phyloP scores from a whole-genome alignment of 2,888 invertebrate species.

The Patella ulyssiponensis region DNA sequence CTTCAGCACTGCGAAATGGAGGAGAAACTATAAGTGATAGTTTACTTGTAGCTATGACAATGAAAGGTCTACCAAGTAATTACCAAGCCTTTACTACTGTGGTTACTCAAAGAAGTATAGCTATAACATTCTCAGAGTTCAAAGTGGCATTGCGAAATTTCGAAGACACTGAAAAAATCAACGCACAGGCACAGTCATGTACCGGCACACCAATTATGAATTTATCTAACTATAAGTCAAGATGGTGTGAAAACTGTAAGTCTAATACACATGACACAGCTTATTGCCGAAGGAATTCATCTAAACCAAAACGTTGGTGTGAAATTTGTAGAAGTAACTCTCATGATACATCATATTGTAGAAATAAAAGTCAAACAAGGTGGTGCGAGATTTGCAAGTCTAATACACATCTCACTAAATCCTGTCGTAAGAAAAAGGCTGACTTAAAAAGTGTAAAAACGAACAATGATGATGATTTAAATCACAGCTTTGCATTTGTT shows the following conservation, averaged over 20 bases:
- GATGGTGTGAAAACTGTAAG: not conserved
- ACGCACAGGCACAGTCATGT: too few species aligned
- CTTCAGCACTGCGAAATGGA: too few species aligned
- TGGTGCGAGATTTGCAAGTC: constrained; percentile 17
- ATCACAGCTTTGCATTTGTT: not conserved
- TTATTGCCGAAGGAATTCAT: not conserved
- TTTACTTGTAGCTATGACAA: too few species aligned
- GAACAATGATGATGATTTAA: not conserved
- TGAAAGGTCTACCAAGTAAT: too few species aligned
- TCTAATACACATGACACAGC: not conserved
- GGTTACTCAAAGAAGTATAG: constrained; percentile 28
- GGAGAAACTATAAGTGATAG: too few species aligned
- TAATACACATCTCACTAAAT: constrained; percentile 13
- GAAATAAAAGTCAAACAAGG: too few species aligned
- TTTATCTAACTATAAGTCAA: not conserved
- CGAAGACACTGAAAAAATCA: constrained; percentile 33
- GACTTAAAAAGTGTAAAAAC: not conserved
- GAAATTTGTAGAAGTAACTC: too few species aligned
- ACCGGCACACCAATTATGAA: not conserved
- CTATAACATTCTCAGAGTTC: constrained; percentile 29
- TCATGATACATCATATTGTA: too few species aligned
- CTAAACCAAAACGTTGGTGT: too few species aligned
- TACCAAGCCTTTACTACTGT: too few species aligned
- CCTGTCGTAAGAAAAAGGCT: not conserved
- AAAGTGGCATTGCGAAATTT: constrained; percentile 31